Evolutionary conservation across 2,888 invertebrate species (phyloP).

Genomic region (Zygothrica quintamaculata): DNA sequence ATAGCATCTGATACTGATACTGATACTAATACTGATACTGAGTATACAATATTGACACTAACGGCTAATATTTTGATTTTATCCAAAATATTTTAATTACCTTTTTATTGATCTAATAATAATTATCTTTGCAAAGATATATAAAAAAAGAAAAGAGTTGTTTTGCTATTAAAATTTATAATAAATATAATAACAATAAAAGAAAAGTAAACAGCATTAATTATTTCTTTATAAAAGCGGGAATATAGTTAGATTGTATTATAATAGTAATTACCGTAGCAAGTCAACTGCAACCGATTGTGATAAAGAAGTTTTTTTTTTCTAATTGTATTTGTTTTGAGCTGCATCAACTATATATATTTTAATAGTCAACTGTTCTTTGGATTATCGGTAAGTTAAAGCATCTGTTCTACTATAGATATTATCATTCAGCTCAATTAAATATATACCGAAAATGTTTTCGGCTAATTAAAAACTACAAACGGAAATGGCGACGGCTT

Average conservation of each 20-base stretch:
- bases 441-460: conserved; percentile 12
- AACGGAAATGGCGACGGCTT: conserved; percentile 43
- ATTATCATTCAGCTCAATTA: conserved; percentile 6
- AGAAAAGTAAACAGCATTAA: too few species aligned
- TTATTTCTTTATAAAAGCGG: too few species aligned
- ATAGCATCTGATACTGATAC: conserved; percentile 18
- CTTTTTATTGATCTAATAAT: background rate
- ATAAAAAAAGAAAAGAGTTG: too few species aligned
- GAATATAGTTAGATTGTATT: conserved; percentile 24
- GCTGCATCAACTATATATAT: background rate
- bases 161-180: too few species aligned
- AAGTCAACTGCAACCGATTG: conserved; percentile 8
- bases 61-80: conserved; percentile 11
- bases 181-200: too few species aligned
- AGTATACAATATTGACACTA: conserved; percentile 33
- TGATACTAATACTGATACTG: conserved; percentile 19
- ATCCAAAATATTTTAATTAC: background rate
- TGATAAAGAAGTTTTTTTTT: conserved; percentile 12
- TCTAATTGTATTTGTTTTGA: too few species aligned
- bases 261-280: conserved; percentile 22
- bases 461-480: conserved; percentile 50
- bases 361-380: conserved; percentile 21
- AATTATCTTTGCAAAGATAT: background rate
- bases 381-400: conserved; percentile 42
- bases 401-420: conserved; percentile 7